Evolutionary conservation across 2,797 vertebrate genomes (phyloP).

Genomic region (Fratercula arctica): DNA sequence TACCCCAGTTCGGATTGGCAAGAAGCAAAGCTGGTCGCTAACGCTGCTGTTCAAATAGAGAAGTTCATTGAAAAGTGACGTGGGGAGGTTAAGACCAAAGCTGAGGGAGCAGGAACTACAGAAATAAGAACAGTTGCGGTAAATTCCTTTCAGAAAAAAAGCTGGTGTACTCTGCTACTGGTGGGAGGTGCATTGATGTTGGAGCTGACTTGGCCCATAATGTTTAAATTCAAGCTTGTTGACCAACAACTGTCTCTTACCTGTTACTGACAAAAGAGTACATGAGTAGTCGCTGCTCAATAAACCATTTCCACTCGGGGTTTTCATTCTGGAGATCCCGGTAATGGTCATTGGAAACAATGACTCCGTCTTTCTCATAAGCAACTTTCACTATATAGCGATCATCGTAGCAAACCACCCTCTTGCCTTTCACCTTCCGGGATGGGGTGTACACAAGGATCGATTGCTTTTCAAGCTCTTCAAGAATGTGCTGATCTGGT

Average conservation of each 20-base stretch:
- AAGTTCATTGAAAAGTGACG: background rate
- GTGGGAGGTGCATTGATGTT: background rate
- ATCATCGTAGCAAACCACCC: constrained; percentile 90
- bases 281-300: constrained; percentile 90
- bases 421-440: constrained; percentile 86
- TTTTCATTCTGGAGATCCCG: constrained; percentile 89
- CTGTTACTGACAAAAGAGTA: constrained; percentile 90
- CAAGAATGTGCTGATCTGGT: constrained; percentile 86
- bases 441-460: constrained; percentile 86
- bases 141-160: background rate
- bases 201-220: background rate
- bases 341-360: constrained; percentile 93
- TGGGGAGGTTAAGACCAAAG: background rate
- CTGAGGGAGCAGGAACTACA: background rate
- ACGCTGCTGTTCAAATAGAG: background rate
- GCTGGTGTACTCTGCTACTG: fast-evolving
- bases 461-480: constrained; percentile 82
- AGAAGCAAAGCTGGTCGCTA: background rate
- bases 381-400: constrained; percentile 91
- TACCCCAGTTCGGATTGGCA: background rate
- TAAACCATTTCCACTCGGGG: constrained; percentile 90
- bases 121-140: background rate
- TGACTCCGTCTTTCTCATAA: constrained; percentile 83
- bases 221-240: background rate
- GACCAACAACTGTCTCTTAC: constrained; percentile 60